Conservation (phyloP, 2,888 invertebrate species). For the Orthosia incerta region DNA sequence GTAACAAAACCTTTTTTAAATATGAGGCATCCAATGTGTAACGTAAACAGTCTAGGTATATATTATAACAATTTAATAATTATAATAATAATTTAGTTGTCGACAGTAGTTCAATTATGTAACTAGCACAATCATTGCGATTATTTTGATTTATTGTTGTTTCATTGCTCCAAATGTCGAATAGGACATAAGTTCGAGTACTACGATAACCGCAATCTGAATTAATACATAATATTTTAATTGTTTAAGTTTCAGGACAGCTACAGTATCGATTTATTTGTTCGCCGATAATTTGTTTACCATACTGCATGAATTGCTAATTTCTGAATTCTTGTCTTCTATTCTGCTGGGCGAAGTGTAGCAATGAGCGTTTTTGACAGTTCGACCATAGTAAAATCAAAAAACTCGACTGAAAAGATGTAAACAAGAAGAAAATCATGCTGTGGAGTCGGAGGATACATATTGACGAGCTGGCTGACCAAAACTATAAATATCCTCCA, state of each 20-base stretch:
- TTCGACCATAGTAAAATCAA: too few relatives aligned
- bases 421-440: too few relatives aligned
- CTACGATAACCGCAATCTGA: conserved; percentile 19
- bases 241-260: neutral
- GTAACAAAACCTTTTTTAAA: conserved; percentile 8
- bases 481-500: too few relatives aligned
- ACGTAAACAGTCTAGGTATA: conserved; percentile 12
- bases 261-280: neutral
- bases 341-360: neutral
- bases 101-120: conserved; percentile 29
- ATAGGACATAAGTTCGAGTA: conserved; percentile 17
- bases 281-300: neutral
- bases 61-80: conserved; percentile 38
- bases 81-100: conserved; percentile 21
- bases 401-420: too few relatives aligned
- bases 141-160: conserved; percentile 53
- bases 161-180: conserved; percentile 45
- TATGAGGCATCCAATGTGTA: conserved; percentile 16
- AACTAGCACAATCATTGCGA: conserved; percentile 36
- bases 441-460: too few relatives aligned
- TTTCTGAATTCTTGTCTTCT: neutral
- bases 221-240: conserved; percentile 24
- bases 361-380: neutral
- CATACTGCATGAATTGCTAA: too few relatives aligned
- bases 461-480: too few relatives aligned